Percentiles rank a stretch among this genome's conserved stretches.
Evolutionary conservation across 2,113 vertebrate genomes (phyloP).

Genomic region (Crotalus viridis): DNA sequence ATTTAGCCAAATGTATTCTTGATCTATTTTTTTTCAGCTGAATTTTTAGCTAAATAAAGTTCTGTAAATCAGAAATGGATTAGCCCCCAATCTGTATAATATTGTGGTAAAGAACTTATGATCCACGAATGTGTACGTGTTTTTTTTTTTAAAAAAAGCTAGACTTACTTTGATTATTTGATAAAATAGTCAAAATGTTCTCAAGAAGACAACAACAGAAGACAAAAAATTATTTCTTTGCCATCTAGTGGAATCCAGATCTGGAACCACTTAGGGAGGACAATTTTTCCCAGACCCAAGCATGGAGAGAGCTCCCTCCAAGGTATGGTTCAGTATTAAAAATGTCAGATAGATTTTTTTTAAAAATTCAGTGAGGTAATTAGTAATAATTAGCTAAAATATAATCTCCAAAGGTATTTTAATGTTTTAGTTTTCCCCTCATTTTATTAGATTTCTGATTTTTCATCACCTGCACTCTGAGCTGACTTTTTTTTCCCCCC

Average conservation of each 20-base stretch:
- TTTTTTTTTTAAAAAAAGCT: neutral
- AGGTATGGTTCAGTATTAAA: neutral
- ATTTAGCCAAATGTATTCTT: neutral
- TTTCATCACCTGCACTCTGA: neutral
- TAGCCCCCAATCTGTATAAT: neutral
- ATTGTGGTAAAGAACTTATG: neutral
- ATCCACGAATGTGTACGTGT: neutral
- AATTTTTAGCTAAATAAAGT: neutral
- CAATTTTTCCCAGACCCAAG: neutral
- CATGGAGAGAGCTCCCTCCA: neutral
- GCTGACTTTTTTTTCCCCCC: neutral
- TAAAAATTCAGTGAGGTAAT: neutral
- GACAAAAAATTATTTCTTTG: neutral
- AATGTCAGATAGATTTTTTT: neutral
- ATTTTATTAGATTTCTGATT: neutral
- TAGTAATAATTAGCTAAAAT: neutral
- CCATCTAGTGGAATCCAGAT: neutral
- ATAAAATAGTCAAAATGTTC: neutral
- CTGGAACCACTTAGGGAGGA: neutral
- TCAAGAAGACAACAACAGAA: neutral
- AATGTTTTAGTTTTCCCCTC: neutral
- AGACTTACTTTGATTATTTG: neutral
- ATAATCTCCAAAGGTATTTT: neutral
- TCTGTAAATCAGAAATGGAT: neutral
- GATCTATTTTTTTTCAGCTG: neutral